Base-by-base conservation (phyloP, 2,888 invertebrate genomes). In the Zygogramma bicolorata region DNA sequence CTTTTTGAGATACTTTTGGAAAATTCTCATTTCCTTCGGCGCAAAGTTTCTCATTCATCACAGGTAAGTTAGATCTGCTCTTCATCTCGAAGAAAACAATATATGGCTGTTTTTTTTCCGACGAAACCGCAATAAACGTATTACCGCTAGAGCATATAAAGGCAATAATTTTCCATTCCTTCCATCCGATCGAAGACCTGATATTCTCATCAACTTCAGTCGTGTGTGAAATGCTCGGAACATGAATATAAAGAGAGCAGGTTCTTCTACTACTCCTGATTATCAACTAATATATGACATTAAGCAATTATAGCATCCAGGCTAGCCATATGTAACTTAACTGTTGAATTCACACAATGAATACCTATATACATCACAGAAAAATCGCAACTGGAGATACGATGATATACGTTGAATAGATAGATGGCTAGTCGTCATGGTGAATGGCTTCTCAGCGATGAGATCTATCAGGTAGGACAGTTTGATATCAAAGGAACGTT, bases 181-280 rank as follows among this genome's bases (percentile, higher is more conserved):
- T 73, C 59, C 18, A 57, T 73, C 58, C 66, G 77, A 77, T 77
- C 77, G 75, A 77, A 78, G 78, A 78, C 78, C 78, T 78, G 68
- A 68, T 69, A 65, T 70, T 76, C 72, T 49, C 75, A 70, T 75
- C 77, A 76, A 72, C 73, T 57, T 68, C 74, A 73, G 60, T 77
- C 75, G 73, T 77, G 77, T 79, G 77, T 77, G 79, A 78, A 79
- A 77, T 73, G 65, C 60, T 60, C 68, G 34, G 46, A 67, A 68
- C 68, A 71, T 70, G 71, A 70, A 71, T 72, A 74, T 71, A 74
- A 74, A 74, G 74, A 74, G 70, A 69, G 66, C 74, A 69, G 29
- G 61, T 73, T 69, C 42, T 65, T 72, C 68, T 71, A 60, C 34
- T 59, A 65, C 59, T 68, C 57, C 73, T 69, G 69, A 69, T 73